Base-by-base conservation (phyloP, 1,140 invertebrate genomes). In the Orchesella cincta region DNA sequence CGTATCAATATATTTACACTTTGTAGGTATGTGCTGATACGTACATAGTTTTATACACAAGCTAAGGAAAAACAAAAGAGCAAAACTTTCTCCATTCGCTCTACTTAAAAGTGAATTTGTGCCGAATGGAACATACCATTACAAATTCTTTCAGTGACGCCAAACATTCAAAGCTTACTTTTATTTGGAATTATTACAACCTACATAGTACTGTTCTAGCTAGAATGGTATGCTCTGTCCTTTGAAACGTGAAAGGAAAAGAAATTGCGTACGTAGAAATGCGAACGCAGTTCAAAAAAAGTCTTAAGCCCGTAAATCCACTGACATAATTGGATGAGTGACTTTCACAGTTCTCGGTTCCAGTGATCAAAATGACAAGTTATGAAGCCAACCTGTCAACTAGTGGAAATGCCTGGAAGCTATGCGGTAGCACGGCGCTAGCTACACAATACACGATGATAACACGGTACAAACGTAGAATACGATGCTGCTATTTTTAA, bases 291-390 rank as follows among this genome's bases (percentile, higher is more conserved):
- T 8, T n/a, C 8, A n/a, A 18, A 14, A 57, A 5, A 3, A 67
- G 62, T 67, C 8, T 67, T 12, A 5, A 5, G 29, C 35, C 62
- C 28, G 67, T 62, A 75, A 78, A 75, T 75, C 77, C 72, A 72
- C 18, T 23, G 39, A 29, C 2, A 67, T 78, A 78, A 78, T 78
- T 78, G 77, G 72, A 18, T 71, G 67, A 75, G 74, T 67, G 77
- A 73, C 72, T 57, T 57, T 78, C 62, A 33, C 62, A 67, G 62
- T 78, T 78, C 71, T 75, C 71, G 64, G 71, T 75, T 64, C 64
- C 71, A 78, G 77, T 75, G 62, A 74, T 78, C 36, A 34, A 39
- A 78, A 78, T 78, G 77, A 78, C 77, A 78, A 78, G 51, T 78
- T 78, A 78, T 78, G 77, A 78, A 73, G 52, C 75, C 28, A 8